Base-by-base conservation (phyloP, 1,140 invertebrate species). In the Lasioglossum baleicum region DNA sequence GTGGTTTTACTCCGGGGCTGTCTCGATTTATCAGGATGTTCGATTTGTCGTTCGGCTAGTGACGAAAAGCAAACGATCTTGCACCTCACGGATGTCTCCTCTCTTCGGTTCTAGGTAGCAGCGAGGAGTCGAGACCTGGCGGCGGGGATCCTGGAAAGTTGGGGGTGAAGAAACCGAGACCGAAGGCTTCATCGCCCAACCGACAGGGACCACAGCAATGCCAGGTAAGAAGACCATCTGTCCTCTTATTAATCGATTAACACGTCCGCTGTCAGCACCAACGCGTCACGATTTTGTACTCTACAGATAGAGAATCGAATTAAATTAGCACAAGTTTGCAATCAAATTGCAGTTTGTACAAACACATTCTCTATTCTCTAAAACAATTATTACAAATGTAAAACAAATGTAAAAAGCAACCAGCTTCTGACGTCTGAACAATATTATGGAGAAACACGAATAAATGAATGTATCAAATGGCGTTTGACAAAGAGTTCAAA, bases 171-270 rank as follows among this genome's bases (percentile, higher is more conserved):
- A 96, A 96, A 90, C 94, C 95, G 83, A 94, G 96, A 80, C 95
- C 95, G 6, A 97, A 97, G 91, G 94, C 96, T 82, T 95, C 96
- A 42, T 96, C 96, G 51, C 96, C 96, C 35, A 97, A 96, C 89
- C 93, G 96, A 75, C 96, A 96, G 92, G 96, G 96, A 69, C 96
- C 96, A 68, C 96, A 97, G 87, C 96, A 96, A 89, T 97, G 96
- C 91, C 95, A 96, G 94, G 96, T 96, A 91, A 94, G 93, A 84
- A 58, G 17, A 5, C 7, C 56, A n/a, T 8, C n/a, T n/a, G 0
- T 58, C 17, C 15, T 53, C 4, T 53, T 15, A 20, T 3, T 17
- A 48, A 48, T 35, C 35, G 35, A 35, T 35, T 35, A 35, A 35
- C 35, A 35, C 35, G 35, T 35, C 5, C 35, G 35, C 35, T 35